Conservation (phyloP, 2,113 vertebrate genomes). For the Barbus barbus region DNA sequence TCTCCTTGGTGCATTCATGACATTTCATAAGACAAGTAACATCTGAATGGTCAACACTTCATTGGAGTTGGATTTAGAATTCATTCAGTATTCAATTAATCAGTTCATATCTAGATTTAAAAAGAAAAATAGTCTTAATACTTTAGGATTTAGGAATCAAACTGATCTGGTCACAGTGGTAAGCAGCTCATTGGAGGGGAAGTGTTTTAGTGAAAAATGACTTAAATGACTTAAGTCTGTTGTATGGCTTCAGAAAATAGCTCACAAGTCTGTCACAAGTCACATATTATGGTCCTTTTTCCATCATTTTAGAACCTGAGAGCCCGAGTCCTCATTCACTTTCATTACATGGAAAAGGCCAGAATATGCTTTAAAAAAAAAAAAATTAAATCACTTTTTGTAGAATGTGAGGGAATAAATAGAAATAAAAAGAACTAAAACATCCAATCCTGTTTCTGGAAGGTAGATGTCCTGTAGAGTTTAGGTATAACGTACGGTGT, state of each 20-base stretch:
- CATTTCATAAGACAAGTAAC: too few relatives aligned
- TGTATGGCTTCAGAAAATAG: too few relatives aligned
- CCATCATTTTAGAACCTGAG: not conserved
- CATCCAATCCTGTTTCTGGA: not conserved
- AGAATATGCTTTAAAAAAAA: not conserved
- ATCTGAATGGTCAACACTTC: too few relatives aligned
- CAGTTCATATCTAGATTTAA: not conserved
- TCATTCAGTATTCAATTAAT: not conserved
- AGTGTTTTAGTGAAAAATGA: too few relatives aligned
- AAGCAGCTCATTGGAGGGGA: too few relatives aligned
- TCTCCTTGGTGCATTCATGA: too few relatives aligned
- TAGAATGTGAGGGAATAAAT: not conserved
- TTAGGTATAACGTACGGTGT: rapidly evolving
- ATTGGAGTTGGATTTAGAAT: too few relatives aligned
- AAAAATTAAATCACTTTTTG: not conserved
- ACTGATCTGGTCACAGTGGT: too few relatives aligned
- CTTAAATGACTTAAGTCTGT: too few relatives aligned
- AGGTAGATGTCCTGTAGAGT: not conserved
- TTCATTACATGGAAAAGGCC: not conserved
- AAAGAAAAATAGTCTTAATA: too few relatives aligned
- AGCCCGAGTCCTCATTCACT: not conserved
- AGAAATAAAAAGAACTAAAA: not conserved
- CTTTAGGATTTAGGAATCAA: too few relatives aligned
- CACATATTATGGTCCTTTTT: not conserved
- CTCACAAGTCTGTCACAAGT: not conserved